Evolutionary conservation across 2,797 vertebrate species (phyloP).

Genomic region (Microctenopoma lineatum): DNA sequence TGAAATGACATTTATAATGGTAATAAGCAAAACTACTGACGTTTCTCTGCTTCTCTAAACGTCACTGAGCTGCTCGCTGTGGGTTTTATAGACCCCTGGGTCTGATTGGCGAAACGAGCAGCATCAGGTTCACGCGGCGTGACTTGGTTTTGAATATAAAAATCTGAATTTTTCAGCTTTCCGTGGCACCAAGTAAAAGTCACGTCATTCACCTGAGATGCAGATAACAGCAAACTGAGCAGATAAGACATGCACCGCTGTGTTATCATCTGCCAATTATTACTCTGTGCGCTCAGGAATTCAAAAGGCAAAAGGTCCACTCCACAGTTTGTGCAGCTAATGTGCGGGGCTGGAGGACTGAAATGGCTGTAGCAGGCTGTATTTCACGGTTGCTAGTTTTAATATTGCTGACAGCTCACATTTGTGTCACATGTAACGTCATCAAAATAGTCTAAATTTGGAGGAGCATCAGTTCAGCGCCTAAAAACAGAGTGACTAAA

Average conservation of each 20-base stretch:
- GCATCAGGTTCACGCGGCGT: background rate
- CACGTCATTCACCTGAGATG: constrained; percentile 1
- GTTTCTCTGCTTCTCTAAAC: too few relatives aligned
- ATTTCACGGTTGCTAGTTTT: too few relatives aligned
- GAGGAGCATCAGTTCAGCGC: background rate
- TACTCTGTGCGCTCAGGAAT: background rate
- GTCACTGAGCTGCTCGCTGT: too few relatives aligned
- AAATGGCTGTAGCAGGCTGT: too few relatives aligned
- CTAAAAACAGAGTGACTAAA: constrained; percentile 41
- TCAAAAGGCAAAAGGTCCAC: background rate
- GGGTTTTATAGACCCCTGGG: too few relatives aligned
- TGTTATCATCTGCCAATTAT: background rate
- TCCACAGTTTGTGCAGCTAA: too few relatives aligned
- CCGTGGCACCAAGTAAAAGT: background rate
- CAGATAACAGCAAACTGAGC: background rate
- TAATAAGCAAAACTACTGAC: too few relatives aligned
- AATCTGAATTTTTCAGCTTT: background rate
- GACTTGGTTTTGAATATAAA: background rate
- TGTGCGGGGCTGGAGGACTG: too few relatives aligned
- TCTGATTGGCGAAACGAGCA: background rate
- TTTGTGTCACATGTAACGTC: constrained; percentile 2
- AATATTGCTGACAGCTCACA: too few relatives aligned
- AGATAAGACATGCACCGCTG: background rate
- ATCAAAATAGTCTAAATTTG: background rate
- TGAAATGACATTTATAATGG: too few relatives aligned